Conservation (phyloP, 1,140 invertebrate species). For the Drosophila jambulina region DNA sequence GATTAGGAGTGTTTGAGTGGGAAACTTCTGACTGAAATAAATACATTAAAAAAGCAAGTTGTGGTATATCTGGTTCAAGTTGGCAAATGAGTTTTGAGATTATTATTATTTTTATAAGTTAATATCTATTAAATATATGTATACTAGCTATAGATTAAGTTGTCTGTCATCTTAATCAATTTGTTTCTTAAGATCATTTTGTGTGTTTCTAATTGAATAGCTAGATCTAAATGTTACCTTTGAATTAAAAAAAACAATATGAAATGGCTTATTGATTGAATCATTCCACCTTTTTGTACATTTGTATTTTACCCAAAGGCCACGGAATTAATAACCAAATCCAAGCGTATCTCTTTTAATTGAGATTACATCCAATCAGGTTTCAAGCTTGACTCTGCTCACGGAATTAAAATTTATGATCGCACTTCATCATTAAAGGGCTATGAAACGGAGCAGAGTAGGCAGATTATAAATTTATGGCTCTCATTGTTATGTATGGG, state of each 20-base stretch:
- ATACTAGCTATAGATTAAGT: neutral
- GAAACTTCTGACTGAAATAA: constrained; percentile 1
- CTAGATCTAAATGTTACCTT: neutral
- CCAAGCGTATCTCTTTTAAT: constrained; percentile 28
- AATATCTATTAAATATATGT: neutral
- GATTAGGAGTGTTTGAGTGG: constrained; percentile 16
- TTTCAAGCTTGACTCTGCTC: constrained; percentile 23
- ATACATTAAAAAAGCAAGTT: neutral
- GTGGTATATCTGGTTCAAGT: neutral
- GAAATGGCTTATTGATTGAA: neutral
- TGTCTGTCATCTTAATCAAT: neutral
- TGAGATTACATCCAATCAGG: constrained; percentile 54
- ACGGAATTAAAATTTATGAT: constrained; percentile 51
- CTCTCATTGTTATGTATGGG: constrained; percentile 36
- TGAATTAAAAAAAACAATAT: neutral
- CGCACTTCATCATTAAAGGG: constrained; percentile 50
- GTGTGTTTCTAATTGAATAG: neutral
- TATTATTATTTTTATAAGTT: neutral
- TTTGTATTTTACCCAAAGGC: constrained; percentile 1
- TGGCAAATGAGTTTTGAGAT: neutral
- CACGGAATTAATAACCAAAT: constrained; percentile 30
- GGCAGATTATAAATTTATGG: constrained; percentile 54
- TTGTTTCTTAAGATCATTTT: neutral
- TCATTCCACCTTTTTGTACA: neutral
- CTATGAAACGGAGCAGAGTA: constrained; percentile 35